Conservation (phyloP, 2,113 vertebrate species). For the Motacilla tschutschensis region DNA sequence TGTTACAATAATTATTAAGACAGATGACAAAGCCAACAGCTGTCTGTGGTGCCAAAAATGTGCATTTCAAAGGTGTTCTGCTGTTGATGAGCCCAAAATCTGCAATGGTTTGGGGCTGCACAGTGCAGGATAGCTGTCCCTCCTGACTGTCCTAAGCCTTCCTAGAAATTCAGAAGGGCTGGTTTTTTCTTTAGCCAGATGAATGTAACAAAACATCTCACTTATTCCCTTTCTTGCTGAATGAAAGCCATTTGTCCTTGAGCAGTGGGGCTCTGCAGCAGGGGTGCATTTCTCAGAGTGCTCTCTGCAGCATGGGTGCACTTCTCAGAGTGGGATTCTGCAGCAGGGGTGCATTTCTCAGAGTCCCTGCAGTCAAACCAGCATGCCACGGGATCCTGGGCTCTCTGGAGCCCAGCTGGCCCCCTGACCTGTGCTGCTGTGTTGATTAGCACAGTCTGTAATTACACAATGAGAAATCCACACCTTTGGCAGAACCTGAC, state of each 20-base stretch:
- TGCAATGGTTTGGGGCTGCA: background rate
- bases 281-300: fast-evolving
- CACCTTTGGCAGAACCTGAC: background rate
- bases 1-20: conserved; percentile 24
- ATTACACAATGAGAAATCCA: background rate
- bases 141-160: background rate
- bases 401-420: background rate
- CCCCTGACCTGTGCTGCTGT: background rate
- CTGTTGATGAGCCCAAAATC: background rate
- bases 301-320: no score
- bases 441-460: background rate
- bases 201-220: background rate
- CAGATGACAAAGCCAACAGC: background rate
- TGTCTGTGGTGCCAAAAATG: background rate
- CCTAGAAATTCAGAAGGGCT: background rate
- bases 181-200: background rate
- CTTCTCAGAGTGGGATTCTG: no score
- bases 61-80: background rate
- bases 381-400: fast-evolving
- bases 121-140: background rate
- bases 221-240: background rate
- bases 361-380: background rate
- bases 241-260: background rate
- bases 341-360: no score
- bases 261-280: fast-evolving